These are phyloP conservation scores for Gallinago paraguaiae DNA, from an alignment of 2,113 vertebrate species.

Conservation along the genomic window DNA sequence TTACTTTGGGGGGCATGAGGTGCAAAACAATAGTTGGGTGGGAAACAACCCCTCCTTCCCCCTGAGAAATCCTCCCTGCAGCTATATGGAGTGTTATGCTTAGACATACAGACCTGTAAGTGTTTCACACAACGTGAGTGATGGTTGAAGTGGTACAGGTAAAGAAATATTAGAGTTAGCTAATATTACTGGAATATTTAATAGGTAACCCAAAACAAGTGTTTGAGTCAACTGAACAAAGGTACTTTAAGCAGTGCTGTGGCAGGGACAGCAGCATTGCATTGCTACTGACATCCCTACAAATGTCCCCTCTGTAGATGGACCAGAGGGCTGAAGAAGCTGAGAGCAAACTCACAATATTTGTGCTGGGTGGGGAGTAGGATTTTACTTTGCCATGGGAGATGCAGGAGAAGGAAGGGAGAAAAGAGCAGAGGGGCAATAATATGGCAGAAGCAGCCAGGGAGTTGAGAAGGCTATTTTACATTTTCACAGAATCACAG, in stretches of 20 bases:
- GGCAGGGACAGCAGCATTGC: not conserved
- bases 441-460: not conserved
- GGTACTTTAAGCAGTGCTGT: not conserved
- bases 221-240: not conserved
- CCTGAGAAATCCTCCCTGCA: not conserved
- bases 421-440: not conserved
- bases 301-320: fast-evolving
- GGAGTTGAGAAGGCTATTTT: not conserved
- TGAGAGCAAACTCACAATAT: not conserved
- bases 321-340: not conserved
- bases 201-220: not conserved
- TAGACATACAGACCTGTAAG: not conserved
- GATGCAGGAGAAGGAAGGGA: not conserved
- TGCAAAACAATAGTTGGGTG: not conserved
- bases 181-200: not conserved
- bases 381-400: not conserved
- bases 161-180: not conserved
- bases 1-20: not conserved
- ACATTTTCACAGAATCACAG: too few species aligned
- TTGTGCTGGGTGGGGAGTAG: not conserved
- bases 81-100: not conserved
- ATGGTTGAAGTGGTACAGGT: not conserved
- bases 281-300: not conserved
- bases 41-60: not conserved
- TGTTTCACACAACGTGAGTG: not conserved